Percentiles rank a stretch among this genome's conserved stretches.
phyloP scores from a whole-genome alignment of 2,888 invertebrate genomes.

The Quadriops clusia region DNA sequence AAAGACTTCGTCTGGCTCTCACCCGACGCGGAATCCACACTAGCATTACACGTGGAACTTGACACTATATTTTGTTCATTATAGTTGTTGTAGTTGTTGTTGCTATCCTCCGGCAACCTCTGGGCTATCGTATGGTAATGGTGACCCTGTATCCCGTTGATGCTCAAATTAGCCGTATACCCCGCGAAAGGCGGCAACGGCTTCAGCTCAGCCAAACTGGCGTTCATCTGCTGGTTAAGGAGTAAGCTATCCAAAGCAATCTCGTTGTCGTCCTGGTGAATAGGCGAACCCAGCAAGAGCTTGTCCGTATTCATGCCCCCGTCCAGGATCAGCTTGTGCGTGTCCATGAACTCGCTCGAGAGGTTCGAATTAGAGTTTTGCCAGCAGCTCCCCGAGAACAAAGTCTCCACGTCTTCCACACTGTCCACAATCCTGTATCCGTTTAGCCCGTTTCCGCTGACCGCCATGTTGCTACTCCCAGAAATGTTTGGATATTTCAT shows the following conservation, averaged over 20 bases:
- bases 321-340: slow-evolving; percentile 44
- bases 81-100: slow-evolving; percentile 44
- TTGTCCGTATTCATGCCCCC: slow-evolving; percentile 42
- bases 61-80: slow-evolving; percentile 59
- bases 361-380: slow-evolving; percentile 39
- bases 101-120: slow-evolving; percentile 61
- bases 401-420: slow-evolving; percentile 51
- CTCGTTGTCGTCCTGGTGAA: slow-evolving; percentile 39
- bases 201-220: slow-evolving; percentile 70
- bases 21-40: slow-evolving; percentile 46
- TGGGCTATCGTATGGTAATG: slow-evolving; percentile 79
- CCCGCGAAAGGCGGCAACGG: slow-evolving; percentile 78
- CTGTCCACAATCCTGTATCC: too few species aligned
- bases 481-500: slow-evolving; percentile 37
- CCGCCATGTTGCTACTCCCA: slow-evolving; percentile 33
- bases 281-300: slow-evolving; percentile 36
- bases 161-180: slow-evolving; percentile 74
- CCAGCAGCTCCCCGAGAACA: slow-evolving; percentile 64
- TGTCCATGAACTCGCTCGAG: slow-evolving; percentile 43
- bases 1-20: slow-evolving; percentile 37
- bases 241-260: slow-evolving; percentile 56
- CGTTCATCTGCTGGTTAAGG: slow-evolving; percentile 43
- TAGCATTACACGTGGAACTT: slow-evolving; percentile 54
- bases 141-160: slow-evolving; percentile 79
- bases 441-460: slow-evolving; percentile 31